Percentiles rank a stretch among this genome's conserved stretches.
Evolutionary conservation across 2,888 invertebrate species (phyloP).

Genomic region (Omphaloscelis lunosa): DNA sequence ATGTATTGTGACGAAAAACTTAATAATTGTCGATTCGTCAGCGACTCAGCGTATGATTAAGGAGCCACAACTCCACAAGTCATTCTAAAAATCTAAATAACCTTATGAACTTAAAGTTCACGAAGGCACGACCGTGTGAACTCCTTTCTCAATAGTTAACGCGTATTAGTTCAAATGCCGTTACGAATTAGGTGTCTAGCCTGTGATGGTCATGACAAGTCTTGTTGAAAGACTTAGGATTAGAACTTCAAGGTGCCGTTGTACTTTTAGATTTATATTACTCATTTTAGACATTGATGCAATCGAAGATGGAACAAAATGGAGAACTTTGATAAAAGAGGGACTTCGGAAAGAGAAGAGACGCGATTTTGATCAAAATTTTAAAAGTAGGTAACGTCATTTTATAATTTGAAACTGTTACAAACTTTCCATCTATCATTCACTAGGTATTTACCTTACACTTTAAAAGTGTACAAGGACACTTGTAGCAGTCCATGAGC

Average conservation of each 20-base stretch:
- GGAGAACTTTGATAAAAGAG: neutral
- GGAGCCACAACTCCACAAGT: too few relatives aligned
- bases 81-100: slow-evolving; percentile 11
- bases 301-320: neutral
- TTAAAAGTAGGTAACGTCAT: neutral
- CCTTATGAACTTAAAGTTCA: slow-evolving; percentile 14
- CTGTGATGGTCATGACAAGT: slow-evolving; percentile 12
- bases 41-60: neutral
- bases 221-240: neutral
- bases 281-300: too few relatives aligned
- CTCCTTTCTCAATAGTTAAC: slow-evolving; percentile 22
- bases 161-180: slow-evolving; percentile 37
- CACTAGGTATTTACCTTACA: neutral
- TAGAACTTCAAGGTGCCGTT: slow-evolving; percentile 29
- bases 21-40: neutral
- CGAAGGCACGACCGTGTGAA: slow-evolving; percentile 18
- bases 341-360: neutral
- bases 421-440: neutral
- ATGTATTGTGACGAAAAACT: neutral
- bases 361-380: neutral
- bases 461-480: neutral
- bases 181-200: slow-evolving; percentile 43
- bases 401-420: neutral
- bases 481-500: neutral
- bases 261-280: slow-evolving; percentile 5